These are phyloP conservation scores for Allygus modestus DNA, from an alignment of 2,888 invertebrate genomes.

Conservation along the genomic window DNA sequence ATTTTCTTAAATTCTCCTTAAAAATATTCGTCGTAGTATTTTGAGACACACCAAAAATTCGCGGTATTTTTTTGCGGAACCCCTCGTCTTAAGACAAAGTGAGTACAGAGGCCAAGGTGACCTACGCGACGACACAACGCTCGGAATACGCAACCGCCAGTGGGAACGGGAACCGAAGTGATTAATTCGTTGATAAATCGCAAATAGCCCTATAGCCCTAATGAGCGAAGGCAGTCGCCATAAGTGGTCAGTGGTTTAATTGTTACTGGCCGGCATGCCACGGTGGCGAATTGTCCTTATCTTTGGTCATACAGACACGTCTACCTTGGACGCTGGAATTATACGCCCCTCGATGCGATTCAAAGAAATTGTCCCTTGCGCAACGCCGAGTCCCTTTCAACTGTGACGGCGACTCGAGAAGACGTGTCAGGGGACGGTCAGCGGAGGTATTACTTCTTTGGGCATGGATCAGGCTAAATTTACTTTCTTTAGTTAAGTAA, in stretches of 20 bases:
- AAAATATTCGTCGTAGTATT: too few relatives aligned
- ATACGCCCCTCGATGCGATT: neutral
- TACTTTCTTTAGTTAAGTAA: too few relatives aligned
- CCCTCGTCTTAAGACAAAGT: too few relatives aligned
- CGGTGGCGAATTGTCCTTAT: neutral
- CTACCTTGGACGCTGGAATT: neutral
- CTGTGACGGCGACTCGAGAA: neutral
- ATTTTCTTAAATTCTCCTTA: too few relatives aligned
- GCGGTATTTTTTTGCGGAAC: too few relatives aligned
- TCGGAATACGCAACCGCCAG: too few relatives aligned
- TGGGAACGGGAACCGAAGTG: neutral
- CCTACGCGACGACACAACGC: too few relatives aligned
- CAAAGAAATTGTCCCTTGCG: neutral
- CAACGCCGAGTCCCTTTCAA: neutral
- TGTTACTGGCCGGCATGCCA: constrained; percentile 17
- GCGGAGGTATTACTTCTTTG: too few relatives aligned
- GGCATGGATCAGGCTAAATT: too few relatives aligned
- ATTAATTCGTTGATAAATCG: constrained; percentile 4
- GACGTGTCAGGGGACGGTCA: too few relatives aligned
- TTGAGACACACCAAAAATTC: too few relatives aligned
- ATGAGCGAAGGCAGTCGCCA: neutral
- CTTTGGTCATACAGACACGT: neutral
- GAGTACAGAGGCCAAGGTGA: too few relatives aligned
- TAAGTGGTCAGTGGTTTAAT: neutral
- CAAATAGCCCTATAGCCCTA: neutral